Base-by-base conservation (phyloP, 2,888 invertebrate genomes). In the Eilema caniola region DNA sequence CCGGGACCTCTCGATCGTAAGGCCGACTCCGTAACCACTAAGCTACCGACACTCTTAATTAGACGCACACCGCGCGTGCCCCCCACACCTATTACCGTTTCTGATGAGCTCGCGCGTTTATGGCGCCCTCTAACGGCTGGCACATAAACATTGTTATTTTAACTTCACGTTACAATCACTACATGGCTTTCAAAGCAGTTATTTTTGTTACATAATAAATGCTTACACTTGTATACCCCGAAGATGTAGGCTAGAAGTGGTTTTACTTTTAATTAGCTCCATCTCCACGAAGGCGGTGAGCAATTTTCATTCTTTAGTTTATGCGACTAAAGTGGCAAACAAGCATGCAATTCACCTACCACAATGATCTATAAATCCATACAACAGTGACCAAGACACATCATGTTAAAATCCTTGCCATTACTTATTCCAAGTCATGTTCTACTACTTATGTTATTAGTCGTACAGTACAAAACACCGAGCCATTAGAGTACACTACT, bases 41-140 rank as follows among this genome's bases (percentile, higher is more conserved):
- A n/a, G n/a, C n/a, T n/a, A n/a, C n/a, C n/a, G n/a, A n/a, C n/a
- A n/a, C 41, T 53, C 53, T 62, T 67, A 67, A 67, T 67, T 67
- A 67, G 62, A 67, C 62, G 67, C 62, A 67, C 53, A 16, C 67
- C 67, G 23, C 31, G 62, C 62, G 53, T 33, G 53, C 67, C 67
- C n/a, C 11, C 47, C 16, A 24, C 12, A 23, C 59, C 24, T 53
- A 67, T 67, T 61, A 67, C 61, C 67, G 47, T 33, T 67, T 47
- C 33, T 62, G 67, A 62, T 67, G 53, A 67, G 53, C 61, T 67
- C 62, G 53, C 62, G 4, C 23, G 62, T 53, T 62, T 56, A 61
- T 53, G 56, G 33, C 53, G 23, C 41, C 3, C 23, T 28, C 7
- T 25, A n/a, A 53, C 53, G 53, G n/a, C n/a, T 53, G n/a, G 7